Percentiles rank a stretch among this genome's conserved stretches.
These are phyloP conservation scores for Tetrao urogallus DNA, from an alignment of 2,113 vertebrate genomes.

Conservation along the genomic window DNA sequence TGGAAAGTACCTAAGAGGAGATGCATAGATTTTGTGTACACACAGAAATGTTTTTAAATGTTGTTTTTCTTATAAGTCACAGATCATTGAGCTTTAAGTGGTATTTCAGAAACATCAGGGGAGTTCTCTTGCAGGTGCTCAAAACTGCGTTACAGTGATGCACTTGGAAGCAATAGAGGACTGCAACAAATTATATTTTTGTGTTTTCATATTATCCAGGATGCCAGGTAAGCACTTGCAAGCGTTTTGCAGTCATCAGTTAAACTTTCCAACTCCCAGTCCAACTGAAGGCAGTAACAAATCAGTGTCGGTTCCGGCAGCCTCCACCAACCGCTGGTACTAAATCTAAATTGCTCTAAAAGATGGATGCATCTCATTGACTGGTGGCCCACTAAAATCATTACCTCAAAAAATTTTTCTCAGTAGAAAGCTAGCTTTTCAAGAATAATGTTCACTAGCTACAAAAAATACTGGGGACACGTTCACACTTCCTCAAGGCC, in stretches of 20 bases:
- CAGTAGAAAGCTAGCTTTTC: background rate
- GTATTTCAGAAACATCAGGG: background rate
- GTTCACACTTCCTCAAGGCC: background rate
- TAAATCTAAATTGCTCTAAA: background rate
- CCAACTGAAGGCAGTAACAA: background rate
- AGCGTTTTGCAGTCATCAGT: background rate
- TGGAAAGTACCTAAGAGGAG: background rate
- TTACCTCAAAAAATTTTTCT: background rate
- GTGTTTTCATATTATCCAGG: slow-evolving; percentile 11
- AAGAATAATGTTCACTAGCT: background rate
- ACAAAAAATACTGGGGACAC: background rate
- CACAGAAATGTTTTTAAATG: background rate
- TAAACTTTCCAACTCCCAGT: background rate
- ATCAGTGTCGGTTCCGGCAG: background rate
- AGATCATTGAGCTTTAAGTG: background rate
- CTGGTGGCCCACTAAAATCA: background rate
- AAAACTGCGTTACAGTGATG: background rate
- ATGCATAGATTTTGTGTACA: background rate
- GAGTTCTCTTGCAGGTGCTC: background rate
- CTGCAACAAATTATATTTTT: background rate
- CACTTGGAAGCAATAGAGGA: background rate
- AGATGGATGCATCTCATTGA: background rate
- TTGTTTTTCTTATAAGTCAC: background rate
- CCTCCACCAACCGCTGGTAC: background rate
- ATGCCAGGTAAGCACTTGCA: background rate